Conservation (phyloP, 2,113 vertebrate species). For the Natator depressus region DNA sequence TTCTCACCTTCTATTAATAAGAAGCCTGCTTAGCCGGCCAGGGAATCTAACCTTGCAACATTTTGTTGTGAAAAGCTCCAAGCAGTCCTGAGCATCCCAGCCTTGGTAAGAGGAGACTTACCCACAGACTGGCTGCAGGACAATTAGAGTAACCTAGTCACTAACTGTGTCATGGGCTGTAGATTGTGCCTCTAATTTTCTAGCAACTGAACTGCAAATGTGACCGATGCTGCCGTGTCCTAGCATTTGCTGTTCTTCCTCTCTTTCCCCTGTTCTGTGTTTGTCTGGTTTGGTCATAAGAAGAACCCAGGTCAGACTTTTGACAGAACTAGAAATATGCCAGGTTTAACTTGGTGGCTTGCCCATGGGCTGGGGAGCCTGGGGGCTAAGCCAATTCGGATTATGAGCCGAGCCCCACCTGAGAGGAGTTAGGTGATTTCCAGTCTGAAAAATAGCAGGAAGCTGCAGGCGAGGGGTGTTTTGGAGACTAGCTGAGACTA, state of each 20-base stretch:
- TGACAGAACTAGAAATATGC: neutral
- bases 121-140: neutral
- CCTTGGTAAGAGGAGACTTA: neutral
- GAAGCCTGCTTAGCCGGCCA: neutral
- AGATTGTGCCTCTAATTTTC: neutral
- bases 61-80: neutral
- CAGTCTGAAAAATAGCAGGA: too few relatives aligned
- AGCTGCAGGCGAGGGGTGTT: neutral
- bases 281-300: neutral
- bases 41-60: neutral
- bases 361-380: too few relatives aligned
- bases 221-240: neutral
- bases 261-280: rapidly evolving
- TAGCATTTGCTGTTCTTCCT: neutral
- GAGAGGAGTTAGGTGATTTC: neutral
- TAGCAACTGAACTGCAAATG: neutral
- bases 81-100: neutral
- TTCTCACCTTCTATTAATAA: neutral
- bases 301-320: neutral
- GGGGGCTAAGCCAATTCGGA: too few relatives aligned
- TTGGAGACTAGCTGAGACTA: neutral
- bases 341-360: too few relatives aligned
- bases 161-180: neutral
- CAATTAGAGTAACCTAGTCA: neutral
- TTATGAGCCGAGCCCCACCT: too few relatives aligned